Percentiles rank a stretch among this genome's conserved stretches.
phyloP scores from a whole-genome alignment of 2,888 invertebrate genomes.

The Hecatera dysodea region DNA sequence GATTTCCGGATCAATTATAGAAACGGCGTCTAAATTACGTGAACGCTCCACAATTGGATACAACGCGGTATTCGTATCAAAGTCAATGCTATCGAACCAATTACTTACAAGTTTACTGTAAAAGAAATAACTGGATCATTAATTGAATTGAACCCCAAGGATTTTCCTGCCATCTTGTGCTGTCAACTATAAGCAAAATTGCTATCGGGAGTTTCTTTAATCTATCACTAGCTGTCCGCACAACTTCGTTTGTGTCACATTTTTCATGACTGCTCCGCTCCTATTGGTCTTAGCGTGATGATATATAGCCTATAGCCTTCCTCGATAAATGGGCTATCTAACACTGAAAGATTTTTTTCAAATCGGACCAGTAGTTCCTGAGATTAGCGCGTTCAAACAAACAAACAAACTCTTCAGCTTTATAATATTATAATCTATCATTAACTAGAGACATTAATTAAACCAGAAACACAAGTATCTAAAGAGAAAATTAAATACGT shows the following conservation, averaged over 20 bases:
- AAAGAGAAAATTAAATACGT: no score
- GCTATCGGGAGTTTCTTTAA: neutral
- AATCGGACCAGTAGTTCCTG: no score
- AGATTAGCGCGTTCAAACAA: no score
- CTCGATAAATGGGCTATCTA: no score
- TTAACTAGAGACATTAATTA: neutral
- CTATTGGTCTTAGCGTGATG: no score
- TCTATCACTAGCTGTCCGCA: neutral
- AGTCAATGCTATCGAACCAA: conserved; percentile 33
- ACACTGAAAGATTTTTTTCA: no score
- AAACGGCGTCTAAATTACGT: conserved; percentile 39
- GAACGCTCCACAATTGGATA: conserved; percentile 28
- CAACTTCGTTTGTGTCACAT: no score
- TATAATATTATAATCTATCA: neutral
- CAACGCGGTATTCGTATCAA: conserved; percentile 26
- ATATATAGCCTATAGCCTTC: no score
- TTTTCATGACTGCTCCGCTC: no score
- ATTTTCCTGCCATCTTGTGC: neutral
- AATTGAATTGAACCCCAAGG: conserved; percentile 8
- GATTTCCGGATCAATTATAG: conserved; percentile 48
- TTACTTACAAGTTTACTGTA: conserved; percentile 28
- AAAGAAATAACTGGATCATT: neutral
- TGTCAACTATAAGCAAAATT: neutral
- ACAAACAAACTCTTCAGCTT: no score
- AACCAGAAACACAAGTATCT: neutral